A percentile compares a stretch with the other conserved stretches of the same genome.
Conservation (phyloP, 2,797 vertebrate species). For the Phoxinus dragarum region DNA sequence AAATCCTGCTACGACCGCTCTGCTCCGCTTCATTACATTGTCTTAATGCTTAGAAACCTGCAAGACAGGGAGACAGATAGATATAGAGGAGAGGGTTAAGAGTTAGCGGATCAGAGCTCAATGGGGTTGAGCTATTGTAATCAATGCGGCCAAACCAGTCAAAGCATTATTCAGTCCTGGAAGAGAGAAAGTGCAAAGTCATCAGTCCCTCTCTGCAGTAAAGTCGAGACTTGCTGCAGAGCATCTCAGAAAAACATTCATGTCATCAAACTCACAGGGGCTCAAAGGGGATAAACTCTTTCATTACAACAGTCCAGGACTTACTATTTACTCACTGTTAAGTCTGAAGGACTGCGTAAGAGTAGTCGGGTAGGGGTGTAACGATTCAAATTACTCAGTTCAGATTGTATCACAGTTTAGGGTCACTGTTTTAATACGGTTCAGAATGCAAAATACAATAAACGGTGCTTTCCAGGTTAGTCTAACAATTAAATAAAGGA, state of each 20-base stretch:
- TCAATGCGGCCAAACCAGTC: conserved; percentile 49
- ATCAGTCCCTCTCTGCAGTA: conserved; percentile 49
- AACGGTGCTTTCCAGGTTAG: too few species aligned
- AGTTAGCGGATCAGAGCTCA: conserved; percentile 34
- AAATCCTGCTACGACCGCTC: conserved; percentile 87
- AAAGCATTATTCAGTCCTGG: conserved; percentile 49
- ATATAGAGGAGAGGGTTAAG: conserved; percentile 53
- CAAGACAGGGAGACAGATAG: conserved; percentile 58
- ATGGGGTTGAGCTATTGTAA: conserved; percentile 49
- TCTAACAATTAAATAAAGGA: too few species aligned
- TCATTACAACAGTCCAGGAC: neutral
- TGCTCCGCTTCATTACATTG: conserved; percentile 87
- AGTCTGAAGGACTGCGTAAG: neutral
- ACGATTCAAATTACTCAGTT: too few species aligned
- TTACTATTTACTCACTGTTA: neutral
- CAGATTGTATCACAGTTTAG: too few species aligned
- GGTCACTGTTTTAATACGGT: too few species aligned
- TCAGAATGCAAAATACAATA: too few species aligned
- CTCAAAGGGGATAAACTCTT: neutral
- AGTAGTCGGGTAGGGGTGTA: too few species aligned
- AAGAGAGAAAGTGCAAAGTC: conserved; percentile 53
- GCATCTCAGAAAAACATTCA: conserved; percentile 30
- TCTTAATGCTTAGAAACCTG: conserved; percentile 90
- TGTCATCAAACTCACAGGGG: conserved; percentile 23
- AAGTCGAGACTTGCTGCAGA: conserved; percentile 43